Evolutionary conservation across 2,113 vertebrate genomes (phyloP).

Genomic region (Phocoena sinus): DNA sequence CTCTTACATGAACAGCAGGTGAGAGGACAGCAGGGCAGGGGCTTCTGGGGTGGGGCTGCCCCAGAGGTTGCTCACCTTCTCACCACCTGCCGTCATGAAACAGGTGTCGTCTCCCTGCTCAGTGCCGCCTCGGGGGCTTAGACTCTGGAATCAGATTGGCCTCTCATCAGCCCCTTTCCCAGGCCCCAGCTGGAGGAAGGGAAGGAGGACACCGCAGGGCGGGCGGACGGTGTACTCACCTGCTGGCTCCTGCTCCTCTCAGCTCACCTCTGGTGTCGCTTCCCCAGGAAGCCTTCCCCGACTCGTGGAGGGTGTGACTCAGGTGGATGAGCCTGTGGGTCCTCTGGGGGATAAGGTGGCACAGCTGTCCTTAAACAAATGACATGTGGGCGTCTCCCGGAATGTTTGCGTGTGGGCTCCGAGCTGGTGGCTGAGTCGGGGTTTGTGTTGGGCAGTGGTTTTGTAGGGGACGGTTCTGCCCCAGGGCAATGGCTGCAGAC

Average conservation of each 20-base stretch:
- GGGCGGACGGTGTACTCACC: neutral
- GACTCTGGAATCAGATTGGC: neutral
- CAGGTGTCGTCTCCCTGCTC: fast-evolving
- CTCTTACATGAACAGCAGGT: slow-evolving; percentile 93
- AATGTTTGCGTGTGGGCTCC: fast-evolving
- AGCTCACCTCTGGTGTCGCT: neutral
- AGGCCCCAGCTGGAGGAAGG: neutral
- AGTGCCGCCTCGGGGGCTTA: fast-evolving
- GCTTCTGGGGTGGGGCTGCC: neutral
- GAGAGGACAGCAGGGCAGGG: slow-evolving; percentile 30
- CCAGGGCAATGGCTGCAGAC: neutral
- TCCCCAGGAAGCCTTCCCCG: neutral
- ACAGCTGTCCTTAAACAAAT: fast-evolving
- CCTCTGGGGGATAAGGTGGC: neutral
- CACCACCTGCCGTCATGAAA: fast-evolving
- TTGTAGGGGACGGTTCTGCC: fast-evolving
- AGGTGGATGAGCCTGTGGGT: fast-evolving
- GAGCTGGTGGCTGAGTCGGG: neutral
- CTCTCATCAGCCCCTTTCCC: neutral
- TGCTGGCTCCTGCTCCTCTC: neutral
- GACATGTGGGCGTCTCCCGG: fast-evolving
- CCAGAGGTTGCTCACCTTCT: fast-evolving
- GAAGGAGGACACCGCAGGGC: fast-evolving
- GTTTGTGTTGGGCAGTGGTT: neutral
- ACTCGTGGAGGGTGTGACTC: neutral